Evolutionary conservation across 1,140 invertebrate species (phyloP).

Genomic region (Gonioctena quinquepunctata): DNA sequence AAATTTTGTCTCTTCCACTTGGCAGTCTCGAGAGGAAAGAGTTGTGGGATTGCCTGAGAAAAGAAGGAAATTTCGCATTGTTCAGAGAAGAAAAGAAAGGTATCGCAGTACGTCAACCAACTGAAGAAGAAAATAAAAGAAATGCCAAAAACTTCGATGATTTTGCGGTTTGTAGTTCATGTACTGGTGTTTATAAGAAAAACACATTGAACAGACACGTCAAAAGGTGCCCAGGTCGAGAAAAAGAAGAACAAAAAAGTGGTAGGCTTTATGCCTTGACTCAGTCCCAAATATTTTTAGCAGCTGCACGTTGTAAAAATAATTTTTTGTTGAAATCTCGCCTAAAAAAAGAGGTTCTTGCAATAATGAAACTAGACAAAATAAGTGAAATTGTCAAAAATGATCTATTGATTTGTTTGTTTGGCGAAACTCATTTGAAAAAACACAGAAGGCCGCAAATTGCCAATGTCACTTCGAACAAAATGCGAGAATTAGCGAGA

Average conservation of each 20-base stretch:
- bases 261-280: background rate
- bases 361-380: slow-evolving; percentile 27
- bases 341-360: slow-evolving; percentile 29
- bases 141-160: too few relatives aligned
- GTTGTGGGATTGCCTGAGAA: slow-evolving; percentile 16
- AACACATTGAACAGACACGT: slow-evolving; percentile 12
- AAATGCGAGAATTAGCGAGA: slow-evolving; percentile 34
- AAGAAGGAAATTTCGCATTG: slow-evolving; percentile 26
- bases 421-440: slow-evolving; percentile 26
- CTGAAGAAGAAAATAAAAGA: background rate
- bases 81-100: slow-evolving; percentile 10
- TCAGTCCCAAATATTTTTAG: background rate
- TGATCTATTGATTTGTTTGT: slow-evolving; percentile 32
- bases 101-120: slow-evolving; percentile 18
- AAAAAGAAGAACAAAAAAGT: background rate
- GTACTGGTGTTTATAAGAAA: background rate
- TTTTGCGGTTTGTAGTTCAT: background rate
- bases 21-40: slow-evolving; percentile 23
- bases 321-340: slow-evolving; percentile 25
- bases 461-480: slow-evolving; percentile 31
- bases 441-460: slow-evolving; percentile 38
- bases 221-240: too few relatives aligned
- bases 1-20: slow-evolving; percentile 13
- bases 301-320: background rate
- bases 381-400: slow-evolving; percentile 24